phyloP scores from a whole-genome alignment of 1,140 invertebrate species.

The Orussus abietinus region DNA sequence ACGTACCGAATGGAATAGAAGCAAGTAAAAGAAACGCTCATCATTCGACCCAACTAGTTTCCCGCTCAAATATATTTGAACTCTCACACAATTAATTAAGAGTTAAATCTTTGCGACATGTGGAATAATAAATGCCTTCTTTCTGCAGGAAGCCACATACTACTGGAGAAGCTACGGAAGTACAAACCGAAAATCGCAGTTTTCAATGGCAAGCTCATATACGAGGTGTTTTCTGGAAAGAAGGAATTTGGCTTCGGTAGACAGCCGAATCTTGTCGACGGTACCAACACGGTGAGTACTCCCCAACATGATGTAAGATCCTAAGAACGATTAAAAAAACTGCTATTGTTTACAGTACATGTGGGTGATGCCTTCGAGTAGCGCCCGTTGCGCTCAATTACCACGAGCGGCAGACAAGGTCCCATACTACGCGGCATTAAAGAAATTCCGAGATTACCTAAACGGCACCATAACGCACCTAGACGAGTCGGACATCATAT shows the following conservation, averaged over 20 bases:
- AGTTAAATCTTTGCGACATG: too few relatives aligned
- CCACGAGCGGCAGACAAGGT: constrained; percentile 95
- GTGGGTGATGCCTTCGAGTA: constrained; percentile 98
- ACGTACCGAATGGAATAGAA: too few relatives aligned
- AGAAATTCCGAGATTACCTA: constrained; percentile 93
- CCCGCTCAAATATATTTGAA: too few relatives aligned
- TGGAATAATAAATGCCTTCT: constrained; percentile 10
- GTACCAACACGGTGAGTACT: constrained; percentile 84
- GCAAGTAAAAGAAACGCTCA: too few relatives aligned
- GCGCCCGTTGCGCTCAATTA: constrained; percentile 90
- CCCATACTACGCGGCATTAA: constrained; percentile 91
- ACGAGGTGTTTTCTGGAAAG: constrained; percentile 95
- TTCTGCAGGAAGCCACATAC: constrained; percentile 71
- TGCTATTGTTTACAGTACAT: constrained; percentile 70
- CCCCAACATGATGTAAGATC: too few relatives aligned
- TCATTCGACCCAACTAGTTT: too few relatives aligned
- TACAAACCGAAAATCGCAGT: constrained; percentile 96
- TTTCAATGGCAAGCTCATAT: constrained; percentile 97
- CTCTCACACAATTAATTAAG: too few relatives aligned
- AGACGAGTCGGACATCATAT: constrained; percentile 89
- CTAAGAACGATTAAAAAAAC: constrained; percentile 12
- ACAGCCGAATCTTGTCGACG: constrained; percentile 87
- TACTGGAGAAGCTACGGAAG: constrained; percentile 87
- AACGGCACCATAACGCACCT: constrained; percentile 83
- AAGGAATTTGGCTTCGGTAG: constrained; percentile 96